Evolutionary conservation across 2,113 vertebrate species (phyloP), one percentile per base, ranked within the genome.

Genomic region (Merops nubicus): DNA sequence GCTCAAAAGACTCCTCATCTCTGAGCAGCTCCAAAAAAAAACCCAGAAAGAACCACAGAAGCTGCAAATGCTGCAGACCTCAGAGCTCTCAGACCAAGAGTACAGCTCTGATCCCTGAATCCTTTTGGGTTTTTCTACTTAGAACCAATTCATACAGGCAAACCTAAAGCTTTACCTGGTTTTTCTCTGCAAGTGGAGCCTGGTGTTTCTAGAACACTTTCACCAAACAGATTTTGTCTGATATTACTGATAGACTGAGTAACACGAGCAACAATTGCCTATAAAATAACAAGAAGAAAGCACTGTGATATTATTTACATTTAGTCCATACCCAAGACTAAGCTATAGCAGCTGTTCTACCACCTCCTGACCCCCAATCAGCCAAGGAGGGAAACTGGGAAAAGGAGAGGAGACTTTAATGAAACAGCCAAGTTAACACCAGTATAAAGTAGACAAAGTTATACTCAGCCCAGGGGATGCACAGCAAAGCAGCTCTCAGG

Each of bases 121-220:
- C 43, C 29, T 38, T 33, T 62, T 34, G 33, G 53, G 8, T 84
- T 54, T 62, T 45, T 40, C 45, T 88, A 23, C 42, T 18, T 7
- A 20, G n/a, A 69, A 50, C 9, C 36, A 45, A 40, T 57, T 60
- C 20, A 56, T 14, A 9, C 17, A 34, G 14, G 11, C 4, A 76
- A 84, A 75, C 12, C 15, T 16, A 22, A 72, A 85, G 13, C 12
- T 3, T 56, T 15, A 28, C 1, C 2, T 20, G 17, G 53, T 17
- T 33, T 43, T 36, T 60, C 33, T n/a, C 48, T 50, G 18, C n/a
- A 70, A 62, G 23, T 0, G 1, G 31, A 56, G 6, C 0, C 1
- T 5, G n/a, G 5, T 9, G 2, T 22, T 78, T 50, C 25, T 21
- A 36, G 64, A 8, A 31, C 21, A 31, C 4, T 42, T 64, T 36